Base-by-base conservation (phyloP, 2,113 vertebrate species). In the Dryoscopus gambensis region DNA sequence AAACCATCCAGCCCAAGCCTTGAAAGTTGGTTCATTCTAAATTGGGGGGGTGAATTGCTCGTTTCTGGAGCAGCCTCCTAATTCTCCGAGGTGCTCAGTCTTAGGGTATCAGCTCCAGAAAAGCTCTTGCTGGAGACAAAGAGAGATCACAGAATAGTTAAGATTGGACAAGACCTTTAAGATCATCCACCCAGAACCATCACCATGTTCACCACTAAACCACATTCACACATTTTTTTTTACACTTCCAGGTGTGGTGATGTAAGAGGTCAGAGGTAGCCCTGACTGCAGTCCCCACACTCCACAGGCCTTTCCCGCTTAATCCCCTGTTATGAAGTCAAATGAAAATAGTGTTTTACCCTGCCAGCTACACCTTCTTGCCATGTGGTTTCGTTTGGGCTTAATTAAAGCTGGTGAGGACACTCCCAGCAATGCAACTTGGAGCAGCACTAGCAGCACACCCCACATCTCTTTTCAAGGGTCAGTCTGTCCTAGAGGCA, bases 391-490 rank as follows among this genome's bases (percentile, higher is more conserved):
- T 96, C 87, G 82, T 93, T 97, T 97, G 31, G 52, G 94, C 70
- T 97, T 95, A 95, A 97, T 97, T 97, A 95, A 97, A 94, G 95
- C 87, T 77, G 92, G 87, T 62, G 47, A 76, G 65, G 78, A 42
- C 95, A 79, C 95, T 87, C 85, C 37, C 65, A 96, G 95, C 92
- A 83, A 74, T 31, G 82, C 79, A 97, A 63, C 27, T 95, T 64
- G 49, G 64, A 71, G 85, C 82, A 96, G 94, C 60, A 33, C 30
- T 5, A 59, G 62, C 78, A 62, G 76, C 95, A 94, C 91, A 96
- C 77, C 95, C 95, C 89, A 89, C 92, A 16, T 82, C 95, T 63
- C 95, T 97, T 97, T 97, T 92, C 89, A 95, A 96, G 97, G 95
- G 88, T 97, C 97, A 95, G 46, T 78, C 10, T 2, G 92, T 92